phyloP scores from a whole-genome alignment of 2,113 vertebrate species.

The Centropus bengalensis region DNA sequence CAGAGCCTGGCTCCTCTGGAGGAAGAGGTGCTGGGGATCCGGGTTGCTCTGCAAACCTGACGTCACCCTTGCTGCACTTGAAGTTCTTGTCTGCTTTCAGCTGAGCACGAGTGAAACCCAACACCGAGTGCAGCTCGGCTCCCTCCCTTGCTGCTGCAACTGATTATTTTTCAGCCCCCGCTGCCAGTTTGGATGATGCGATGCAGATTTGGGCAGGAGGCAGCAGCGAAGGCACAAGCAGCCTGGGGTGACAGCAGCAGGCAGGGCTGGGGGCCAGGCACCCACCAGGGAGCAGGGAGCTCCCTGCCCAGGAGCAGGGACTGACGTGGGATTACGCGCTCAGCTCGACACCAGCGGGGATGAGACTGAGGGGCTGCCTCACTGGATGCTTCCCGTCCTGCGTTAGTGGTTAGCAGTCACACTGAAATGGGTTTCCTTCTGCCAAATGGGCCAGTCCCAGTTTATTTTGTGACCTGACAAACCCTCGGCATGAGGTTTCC shows the following conservation, averaged over 20 bases:
- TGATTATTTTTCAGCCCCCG: background rate
- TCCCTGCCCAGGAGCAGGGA: background rate
- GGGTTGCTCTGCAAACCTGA: background rate
- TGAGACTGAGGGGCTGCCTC: background rate
- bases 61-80: background rate
- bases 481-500: background rate
- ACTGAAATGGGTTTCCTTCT: background rate
- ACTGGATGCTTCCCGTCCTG: accelerated
- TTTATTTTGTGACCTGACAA: background rate
- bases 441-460: background rate
- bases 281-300: no score
- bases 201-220: background rate
- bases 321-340: accelerated
- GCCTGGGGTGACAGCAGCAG: no score
- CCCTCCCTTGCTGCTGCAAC: background rate
- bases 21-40: background rate
- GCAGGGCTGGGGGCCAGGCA: background rate
- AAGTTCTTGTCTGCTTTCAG: background rate
- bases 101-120: background rate
- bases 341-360: background rate
- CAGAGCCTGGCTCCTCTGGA: background rate
- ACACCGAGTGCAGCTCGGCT: background rate
- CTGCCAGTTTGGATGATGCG: background rate
- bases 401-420: background rate
- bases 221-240: accelerated